Evolutionary conservation across 2,888 invertebrate species (phyloP).

Genomic region (Tipula vernalis): DNA sequence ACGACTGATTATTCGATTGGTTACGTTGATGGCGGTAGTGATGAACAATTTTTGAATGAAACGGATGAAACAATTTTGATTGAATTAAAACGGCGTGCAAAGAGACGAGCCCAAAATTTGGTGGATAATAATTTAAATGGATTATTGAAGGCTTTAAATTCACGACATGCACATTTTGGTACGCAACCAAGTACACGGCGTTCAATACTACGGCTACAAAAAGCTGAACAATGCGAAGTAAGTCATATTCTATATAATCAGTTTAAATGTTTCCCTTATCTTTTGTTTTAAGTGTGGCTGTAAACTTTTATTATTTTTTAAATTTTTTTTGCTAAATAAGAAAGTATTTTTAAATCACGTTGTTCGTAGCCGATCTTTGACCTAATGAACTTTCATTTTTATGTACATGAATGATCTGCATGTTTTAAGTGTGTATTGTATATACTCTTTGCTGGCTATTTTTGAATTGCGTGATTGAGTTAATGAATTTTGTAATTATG

Average conservation of each 20-base stretch:
- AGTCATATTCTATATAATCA: neutral
- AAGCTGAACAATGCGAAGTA: neutral
- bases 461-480: neutral
- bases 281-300: neutral
- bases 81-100: neutral
- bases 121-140: neutral
- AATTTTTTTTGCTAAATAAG: neutral
- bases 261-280: neutral
- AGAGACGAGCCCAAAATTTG: neutral
- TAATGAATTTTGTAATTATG: neutral
- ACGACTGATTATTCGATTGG: slow-evolving; percentile 47
- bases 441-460: neutral
- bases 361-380: neutral
- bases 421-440: neutral
- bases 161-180: neutral
- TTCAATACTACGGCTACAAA: neutral
- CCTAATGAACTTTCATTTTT: neutral
- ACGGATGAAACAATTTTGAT: neutral
- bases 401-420: neutral
- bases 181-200: neutral
- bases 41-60: slow-evolving; percentile 46
- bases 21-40: slow-evolving; percentile 44
- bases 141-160: neutral
- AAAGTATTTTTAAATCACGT: neutral
- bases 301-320: neutral